Evolutionary conservation across 30 jellyfish, hydroid and myxozoan genomes (phyloP).

Genomic region (Mastigias papua): DNA sequence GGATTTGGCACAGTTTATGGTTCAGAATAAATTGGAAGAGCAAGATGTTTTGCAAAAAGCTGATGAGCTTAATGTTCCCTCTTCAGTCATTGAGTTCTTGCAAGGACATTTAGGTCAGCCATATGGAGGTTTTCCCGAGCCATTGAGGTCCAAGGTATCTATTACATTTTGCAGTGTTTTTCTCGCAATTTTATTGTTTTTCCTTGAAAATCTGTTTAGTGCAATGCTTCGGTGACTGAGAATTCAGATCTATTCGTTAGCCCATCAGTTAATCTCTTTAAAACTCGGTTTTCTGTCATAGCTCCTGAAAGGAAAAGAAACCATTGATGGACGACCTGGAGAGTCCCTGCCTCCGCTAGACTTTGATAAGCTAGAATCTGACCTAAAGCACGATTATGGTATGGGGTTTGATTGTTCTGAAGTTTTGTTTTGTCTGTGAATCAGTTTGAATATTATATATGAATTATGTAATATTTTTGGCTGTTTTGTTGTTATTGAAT

Average conservation of each 20-base stretch:
- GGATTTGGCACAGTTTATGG: conserved; percentile 99
- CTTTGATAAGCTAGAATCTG: conserved; percentile 85
- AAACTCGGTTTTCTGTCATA: not conserved
- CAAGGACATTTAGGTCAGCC: conserved; percentile 99
- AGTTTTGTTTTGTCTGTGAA: not conserved
- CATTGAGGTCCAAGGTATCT: conserved; percentile 92
- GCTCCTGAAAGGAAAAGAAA: conserved; percentile 91
- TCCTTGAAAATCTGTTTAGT: not conserved
- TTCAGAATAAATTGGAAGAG: conserved; percentile 92
- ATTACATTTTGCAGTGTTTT: not conserved
- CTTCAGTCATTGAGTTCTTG: conserved; percentile 93
- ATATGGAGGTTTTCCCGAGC: conserved; percentile 98
- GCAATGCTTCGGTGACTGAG: not conserved
- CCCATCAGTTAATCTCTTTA: no score
- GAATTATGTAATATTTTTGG: no score
- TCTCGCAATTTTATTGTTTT: not conserved
- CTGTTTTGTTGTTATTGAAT: no score
- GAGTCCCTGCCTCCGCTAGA: conserved; percentile 82
- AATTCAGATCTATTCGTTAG: no score
- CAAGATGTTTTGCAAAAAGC: conserved; percentile 89
- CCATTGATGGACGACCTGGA: conserved; percentile 96
- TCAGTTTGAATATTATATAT: no score
- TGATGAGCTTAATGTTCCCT: conserved; percentile 93
- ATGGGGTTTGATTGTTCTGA: not conserved
- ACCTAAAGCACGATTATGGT: conserved; percentile 85